These are phyloP conservation scores for Furcifer pardalis DNA, from an alignment of 2,797 vertebrate species.

Conservation along the genomic window DNA sequence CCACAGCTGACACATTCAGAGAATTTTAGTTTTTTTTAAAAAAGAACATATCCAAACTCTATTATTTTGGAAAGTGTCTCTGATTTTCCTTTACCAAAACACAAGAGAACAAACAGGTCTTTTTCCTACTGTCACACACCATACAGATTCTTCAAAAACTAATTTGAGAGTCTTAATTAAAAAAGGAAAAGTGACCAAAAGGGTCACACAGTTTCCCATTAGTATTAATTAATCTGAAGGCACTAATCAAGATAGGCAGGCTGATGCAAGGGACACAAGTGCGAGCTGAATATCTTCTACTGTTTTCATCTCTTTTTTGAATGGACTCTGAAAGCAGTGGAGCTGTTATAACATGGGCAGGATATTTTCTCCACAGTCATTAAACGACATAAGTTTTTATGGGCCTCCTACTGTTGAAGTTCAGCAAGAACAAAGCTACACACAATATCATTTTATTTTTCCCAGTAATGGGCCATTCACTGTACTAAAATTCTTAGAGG, in stretches of 20 bases:
- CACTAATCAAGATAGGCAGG: slow-evolving; percentile 1
- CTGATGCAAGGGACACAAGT: background rate
- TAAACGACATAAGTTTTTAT: slow-evolving; percentile 3
- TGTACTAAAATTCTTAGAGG: slow-evolving; percentile 12
- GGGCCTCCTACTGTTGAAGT: background rate
- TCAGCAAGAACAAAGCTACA: background rate
- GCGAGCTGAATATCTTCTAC: background rate
- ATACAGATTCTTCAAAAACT: background rate
- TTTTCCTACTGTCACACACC: background rate
- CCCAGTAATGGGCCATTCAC: slow-evolving; percentile 33
- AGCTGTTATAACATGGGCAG: background rate
- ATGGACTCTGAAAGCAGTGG: background rate
- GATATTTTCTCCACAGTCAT: background rate
- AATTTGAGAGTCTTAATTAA: slow-evolving; percentile 22
- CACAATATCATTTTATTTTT: background rate
- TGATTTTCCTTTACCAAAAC: slow-evolving; percentile 1
- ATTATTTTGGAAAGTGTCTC: background rate
- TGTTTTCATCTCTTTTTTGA: slow-evolving; percentile 2
- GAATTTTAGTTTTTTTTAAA: no score
- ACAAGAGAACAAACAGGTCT: slow-evolving; percentile 1
- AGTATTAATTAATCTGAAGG: slow-evolving; percentile 1
- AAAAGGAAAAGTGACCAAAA: slow-evolving; percentile 15
- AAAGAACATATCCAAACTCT: no score
- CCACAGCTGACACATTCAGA: no score
- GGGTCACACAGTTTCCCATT: background rate